Conservation (phyloP, 2,797 vertebrate genomes). For the Bradypus variegatus region DNA sequence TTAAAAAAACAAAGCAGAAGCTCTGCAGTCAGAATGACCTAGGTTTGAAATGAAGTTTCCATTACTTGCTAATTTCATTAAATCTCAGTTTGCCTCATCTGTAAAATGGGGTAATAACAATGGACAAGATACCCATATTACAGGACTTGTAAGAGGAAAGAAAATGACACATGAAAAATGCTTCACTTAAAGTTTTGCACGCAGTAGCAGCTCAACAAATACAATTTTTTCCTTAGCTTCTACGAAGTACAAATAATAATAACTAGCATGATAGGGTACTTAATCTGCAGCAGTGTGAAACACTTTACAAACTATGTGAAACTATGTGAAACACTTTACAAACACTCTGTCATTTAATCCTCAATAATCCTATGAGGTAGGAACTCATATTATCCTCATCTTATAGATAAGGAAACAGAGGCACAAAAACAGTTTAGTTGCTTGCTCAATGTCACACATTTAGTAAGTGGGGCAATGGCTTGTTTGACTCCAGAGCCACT, state of each 20-base stretch:
- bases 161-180: neutral
- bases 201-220: neutral
- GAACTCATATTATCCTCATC: neutral
- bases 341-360: neutral
- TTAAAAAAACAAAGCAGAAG: neutral
- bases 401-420: neutral
- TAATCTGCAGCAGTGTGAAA: neutral
- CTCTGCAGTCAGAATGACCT: neutral
- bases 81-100: neutral
- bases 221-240: neutral
- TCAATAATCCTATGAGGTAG: neutral
- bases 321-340: neutral
- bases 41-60: neutral
- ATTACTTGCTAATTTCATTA: neutral
- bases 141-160: neutral
- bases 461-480: neutral
- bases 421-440: neutral
- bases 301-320: neutral
- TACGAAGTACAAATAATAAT: neutral
- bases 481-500: neutral
- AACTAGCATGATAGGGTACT: neutral
- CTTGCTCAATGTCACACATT: neutral
- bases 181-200: neutral
- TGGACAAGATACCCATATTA: neutral
- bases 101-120: neutral